These are phyloP conservation scores for Selenia dentaria DNA, from an alignment of 2,888 invertebrate genomes.

Conservation along the genomic window DNA sequence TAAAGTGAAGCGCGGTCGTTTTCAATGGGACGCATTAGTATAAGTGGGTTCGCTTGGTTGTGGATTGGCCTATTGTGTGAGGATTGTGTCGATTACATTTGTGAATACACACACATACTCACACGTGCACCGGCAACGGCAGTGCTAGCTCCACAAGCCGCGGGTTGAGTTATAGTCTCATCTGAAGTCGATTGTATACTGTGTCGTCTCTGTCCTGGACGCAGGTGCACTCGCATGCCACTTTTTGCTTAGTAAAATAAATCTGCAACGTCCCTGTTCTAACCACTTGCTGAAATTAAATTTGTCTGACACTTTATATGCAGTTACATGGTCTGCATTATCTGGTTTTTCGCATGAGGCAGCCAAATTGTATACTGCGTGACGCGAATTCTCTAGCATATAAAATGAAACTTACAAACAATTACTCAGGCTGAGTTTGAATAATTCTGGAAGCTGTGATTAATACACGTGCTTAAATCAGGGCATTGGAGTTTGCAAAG, in stretches of 20 bases:
- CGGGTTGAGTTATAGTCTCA: conserved; percentile 69
- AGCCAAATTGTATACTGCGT: conserved; percentile 32
- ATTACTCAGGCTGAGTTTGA: conserved; percentile 18
- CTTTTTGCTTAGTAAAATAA: conserved; percentile 16
- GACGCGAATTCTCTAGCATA: conserved; percentile 28
- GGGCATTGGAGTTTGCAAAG: background rate
- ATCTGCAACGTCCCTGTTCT: too few species aligned
- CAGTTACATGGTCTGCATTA: conserved; percentile 24
- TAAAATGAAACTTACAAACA: conserved; percentile 23
- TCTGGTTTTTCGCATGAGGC: conserved; percentile 24
- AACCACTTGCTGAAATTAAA: too few species aligned
- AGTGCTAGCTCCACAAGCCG: background rate
- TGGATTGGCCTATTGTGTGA: conserved; percentile 59
- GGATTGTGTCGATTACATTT: conserved; percentile 59
- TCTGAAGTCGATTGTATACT: conserved; percentile 38
- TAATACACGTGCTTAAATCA: background rate
- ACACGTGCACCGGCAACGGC: background rate
- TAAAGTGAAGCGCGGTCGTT: conserved; percentile 47
- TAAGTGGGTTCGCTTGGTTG: conserved; percentile 56
- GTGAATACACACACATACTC: conserved; percentile 36
- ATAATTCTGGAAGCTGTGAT: conserved; percentile 7
- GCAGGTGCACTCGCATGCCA: conserved; percentile 50
- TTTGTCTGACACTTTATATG: conserved; percentile 14
- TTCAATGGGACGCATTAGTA: conserved; percentile 68
- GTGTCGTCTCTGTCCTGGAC: conserved; percentile 36